Evolutionary conservation across 2,888 invertebrate species (phyloP).

Genomic region (Eretmocerus hayati): DNA sequence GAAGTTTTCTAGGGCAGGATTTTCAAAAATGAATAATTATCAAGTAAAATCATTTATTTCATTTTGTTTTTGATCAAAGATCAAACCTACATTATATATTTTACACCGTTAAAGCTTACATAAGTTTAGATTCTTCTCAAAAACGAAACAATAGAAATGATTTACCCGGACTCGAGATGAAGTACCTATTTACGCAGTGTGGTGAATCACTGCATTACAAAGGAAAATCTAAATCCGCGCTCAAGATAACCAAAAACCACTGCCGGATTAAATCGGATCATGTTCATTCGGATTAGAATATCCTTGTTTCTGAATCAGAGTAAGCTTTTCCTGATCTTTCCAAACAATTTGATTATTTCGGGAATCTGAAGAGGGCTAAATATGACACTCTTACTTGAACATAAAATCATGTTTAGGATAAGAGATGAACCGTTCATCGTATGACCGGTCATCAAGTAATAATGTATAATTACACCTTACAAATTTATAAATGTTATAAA

Average conservation of each 20-base stretch:
- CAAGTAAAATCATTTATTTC: conserved; percentile 12
- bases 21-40: too few species aligned
- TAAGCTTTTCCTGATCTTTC: conserved; percentile 26
- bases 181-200: too few species aligned
- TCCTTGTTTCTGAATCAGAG: background rate
- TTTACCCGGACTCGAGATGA: conserved; percentile 2
- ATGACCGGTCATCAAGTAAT: conserved; percentile 27
- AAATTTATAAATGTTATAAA: conserved; percentile 46
- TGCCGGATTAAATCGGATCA: too few species aligned
- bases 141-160: conserved; percentile 12
- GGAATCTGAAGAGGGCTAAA: conserved; percentile 40
- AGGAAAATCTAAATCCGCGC: too few species aligned
- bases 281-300: background rate
- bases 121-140: conserved; percentile 6
- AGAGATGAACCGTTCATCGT: conserved; percentile 17
- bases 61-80: conserved; percentile 12
- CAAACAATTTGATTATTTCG: conserved; percentile 37
- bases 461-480: conserved; percentile 44
- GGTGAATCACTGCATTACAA: too few species aligned
- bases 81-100: conserved; percentile 13
- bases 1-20: too few species aligned
- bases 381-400: conserved; percentile 39
- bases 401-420: conserved; percentile 28
- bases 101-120: conserved; percentile 12
- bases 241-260: too few species aligned